Evolutionary conservation across 2,888 invertebrate species (phyloP).

Genomic region (Platynereis dumerilii): DNA sequence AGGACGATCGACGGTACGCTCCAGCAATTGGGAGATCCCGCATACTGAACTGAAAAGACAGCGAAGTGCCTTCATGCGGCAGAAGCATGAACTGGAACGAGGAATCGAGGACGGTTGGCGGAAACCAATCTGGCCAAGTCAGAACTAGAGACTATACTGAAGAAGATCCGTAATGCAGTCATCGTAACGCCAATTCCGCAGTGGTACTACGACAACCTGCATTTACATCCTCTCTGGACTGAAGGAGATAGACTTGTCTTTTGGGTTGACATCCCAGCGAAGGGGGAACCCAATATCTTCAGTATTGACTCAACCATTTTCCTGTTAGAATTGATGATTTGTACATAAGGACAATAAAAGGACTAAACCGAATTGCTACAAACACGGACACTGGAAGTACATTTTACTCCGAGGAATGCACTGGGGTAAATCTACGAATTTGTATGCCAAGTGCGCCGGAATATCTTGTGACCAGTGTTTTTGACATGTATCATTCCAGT

Average conservation of each 20-base stretch:
- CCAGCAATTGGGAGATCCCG: too few relatives aligned
- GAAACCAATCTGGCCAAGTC: background rate
- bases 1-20: background rate
- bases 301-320: background rate
- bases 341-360: background rate
- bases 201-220: conserved; percentile 1
- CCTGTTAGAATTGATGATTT: background rate
- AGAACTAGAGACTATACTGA: background rate
- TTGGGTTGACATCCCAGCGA: background rate
- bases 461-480: too few relatives aligned
- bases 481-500: too few relatives aligned
- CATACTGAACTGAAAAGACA: background rate
- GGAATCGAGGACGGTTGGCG: conserved; percentile 1
- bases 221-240: background rate
- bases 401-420: background rate
- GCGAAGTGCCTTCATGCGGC: background rate
- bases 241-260: conserved; percentile 1
- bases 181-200: background rate
- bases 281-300: background rate
- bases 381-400: conserved; percentile 1
- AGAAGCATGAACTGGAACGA: background rate
- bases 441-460: conserved; percentile 1
- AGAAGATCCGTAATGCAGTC: background rate
- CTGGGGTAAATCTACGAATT: background rate
- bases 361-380: background rate